These are phyloP conservation scores for Montipora efflorescens DNA, from an alignment of 64 coral and sea anemone genomes.

Conservation along the genomic window DNA sequence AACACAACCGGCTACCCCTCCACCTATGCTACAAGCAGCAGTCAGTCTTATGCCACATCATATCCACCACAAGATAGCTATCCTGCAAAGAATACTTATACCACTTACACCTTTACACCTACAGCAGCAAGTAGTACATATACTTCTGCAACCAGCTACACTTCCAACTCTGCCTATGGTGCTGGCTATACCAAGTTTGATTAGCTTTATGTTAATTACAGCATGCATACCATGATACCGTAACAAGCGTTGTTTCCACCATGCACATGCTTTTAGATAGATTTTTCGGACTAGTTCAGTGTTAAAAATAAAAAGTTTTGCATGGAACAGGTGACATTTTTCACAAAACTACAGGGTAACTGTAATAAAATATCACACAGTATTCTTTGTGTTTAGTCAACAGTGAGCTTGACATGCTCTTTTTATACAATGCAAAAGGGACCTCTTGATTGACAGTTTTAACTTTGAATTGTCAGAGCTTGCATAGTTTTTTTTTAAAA, in stretches of 20 bases:
- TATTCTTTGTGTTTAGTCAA: no score
- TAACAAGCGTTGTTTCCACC: background rate
- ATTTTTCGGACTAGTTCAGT: background rate
- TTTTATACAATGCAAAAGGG: no score
- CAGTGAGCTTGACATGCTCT: no score
- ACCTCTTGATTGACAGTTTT: no score
- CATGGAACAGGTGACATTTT: background rate
- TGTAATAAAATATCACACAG: no score
- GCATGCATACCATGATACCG: background rate
- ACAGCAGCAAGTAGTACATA: conserved; percentile 46
- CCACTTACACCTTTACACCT: conserved; percentile 1
- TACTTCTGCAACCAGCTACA: conserved; percentile 35
- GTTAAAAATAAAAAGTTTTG: background rate
- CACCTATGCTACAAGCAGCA: conserved; percentile 35
- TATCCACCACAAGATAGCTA: conserved; percentile 77
- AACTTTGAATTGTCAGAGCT: no score
- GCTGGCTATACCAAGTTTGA: conserved; percentile 96
- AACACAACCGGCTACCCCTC: conserved; percentile 27
- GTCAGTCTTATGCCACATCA: conserved; percentile 58
- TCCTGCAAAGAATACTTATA: conserved; percentile 70
- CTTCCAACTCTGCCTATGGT: conserved; percentile 72
- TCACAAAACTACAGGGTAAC: background rate
- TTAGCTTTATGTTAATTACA: conserved; percentile 12
- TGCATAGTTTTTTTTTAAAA: no score
- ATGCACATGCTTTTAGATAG: background rate